Conservation (phyloP, 2,797 vertebrate species). For the Pseudochirops cupreus region DNA sequence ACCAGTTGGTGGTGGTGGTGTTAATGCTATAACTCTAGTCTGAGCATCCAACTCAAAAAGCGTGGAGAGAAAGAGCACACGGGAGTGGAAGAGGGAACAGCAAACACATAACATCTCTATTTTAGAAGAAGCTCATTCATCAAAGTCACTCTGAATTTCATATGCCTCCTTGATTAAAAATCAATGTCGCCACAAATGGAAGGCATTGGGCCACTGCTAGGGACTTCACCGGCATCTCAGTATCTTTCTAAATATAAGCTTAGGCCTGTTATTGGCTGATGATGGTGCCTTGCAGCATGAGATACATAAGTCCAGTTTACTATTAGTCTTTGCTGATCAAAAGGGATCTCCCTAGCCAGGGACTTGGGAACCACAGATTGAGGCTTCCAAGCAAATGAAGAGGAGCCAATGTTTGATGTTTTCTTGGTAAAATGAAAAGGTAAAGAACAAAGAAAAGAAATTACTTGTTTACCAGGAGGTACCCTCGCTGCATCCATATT, state of each 20-base stretch:
- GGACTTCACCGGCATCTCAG: conserved; percentile 4
- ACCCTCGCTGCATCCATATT: background rate
- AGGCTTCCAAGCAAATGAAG: conserved; percentile 18
- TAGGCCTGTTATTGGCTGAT: conserved; percentile 7
- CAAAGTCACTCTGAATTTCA: conserved; percentile 49
- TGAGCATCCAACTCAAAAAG: background rate
- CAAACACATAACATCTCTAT: conserved; percentile 38
- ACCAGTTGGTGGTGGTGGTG: background rate
- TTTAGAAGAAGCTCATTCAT: conserved; percentile 53
- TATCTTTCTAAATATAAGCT: conserved; percentile 58
- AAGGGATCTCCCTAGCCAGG: conserved; percentile 37
- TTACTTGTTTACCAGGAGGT: conserved; percentile 38
- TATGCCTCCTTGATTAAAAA: conserved; percentile 45
- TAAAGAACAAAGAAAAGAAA: conserved; percentile 35
- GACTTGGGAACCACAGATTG: conserved; percentile 60
- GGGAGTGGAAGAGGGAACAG: background rate
- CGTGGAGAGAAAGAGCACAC: background rate
- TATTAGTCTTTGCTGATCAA: conserved; percentile 42
- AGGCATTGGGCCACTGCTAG: conserved; percentile 11
- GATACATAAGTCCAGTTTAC: conserved; percentile 47
- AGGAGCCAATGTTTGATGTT: conserved; percentile 18
- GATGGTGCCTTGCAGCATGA: conserved; percentile 3
- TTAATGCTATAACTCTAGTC: background rate
- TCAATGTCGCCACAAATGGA: conserved; percentile 51
- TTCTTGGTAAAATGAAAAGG: conserved; percentile 50